A percentile compares a stretch with the other conserved stretches of the same genome.
These are phyloP conservation scores for Otocyon megalotis DNA, from an alignment of 2,113 vertebrate species.

Conservation along the genomic window DNA sequence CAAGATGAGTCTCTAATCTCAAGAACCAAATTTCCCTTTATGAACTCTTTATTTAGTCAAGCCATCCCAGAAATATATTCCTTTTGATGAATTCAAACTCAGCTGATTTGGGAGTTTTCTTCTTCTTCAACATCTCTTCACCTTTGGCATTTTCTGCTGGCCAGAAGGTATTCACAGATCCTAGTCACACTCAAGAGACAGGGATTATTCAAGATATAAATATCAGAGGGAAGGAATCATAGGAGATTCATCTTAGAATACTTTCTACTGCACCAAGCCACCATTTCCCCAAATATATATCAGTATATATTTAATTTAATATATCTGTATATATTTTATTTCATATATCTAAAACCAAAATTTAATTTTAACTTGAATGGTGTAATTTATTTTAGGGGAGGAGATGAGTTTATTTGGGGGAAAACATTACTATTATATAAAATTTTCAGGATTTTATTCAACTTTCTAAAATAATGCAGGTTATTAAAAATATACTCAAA, in stretches of 20 bases:
- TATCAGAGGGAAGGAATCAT: not conserved
- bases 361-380: not conserved
- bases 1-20: not conserved
- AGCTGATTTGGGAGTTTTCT: not conserved
- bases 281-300: not conserved
- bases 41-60: not conserved
- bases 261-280: not conserved
- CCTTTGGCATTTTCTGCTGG: not conserved
- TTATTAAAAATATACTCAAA: not conserved
- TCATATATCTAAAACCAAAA: not conserved
- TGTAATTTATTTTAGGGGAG: not conserved
- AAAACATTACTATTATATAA: not conserved
- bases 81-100: not conserved
- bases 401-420: not conserved
- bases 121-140: not conserved
- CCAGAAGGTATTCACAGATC: not conserved
- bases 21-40: not conserved
- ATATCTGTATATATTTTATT: not conserved
- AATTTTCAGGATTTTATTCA: not conserved
- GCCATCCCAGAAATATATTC: not conserved
- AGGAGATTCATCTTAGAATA: not conserved
- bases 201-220: not conserved
- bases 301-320: not conserved
- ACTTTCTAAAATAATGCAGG: slow-evolving; percentile 4
- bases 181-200: not conserved